Base-by-base conservation (phyloP, 2,113 vertebrate genomes). In the Gavia stellata region DNA sequence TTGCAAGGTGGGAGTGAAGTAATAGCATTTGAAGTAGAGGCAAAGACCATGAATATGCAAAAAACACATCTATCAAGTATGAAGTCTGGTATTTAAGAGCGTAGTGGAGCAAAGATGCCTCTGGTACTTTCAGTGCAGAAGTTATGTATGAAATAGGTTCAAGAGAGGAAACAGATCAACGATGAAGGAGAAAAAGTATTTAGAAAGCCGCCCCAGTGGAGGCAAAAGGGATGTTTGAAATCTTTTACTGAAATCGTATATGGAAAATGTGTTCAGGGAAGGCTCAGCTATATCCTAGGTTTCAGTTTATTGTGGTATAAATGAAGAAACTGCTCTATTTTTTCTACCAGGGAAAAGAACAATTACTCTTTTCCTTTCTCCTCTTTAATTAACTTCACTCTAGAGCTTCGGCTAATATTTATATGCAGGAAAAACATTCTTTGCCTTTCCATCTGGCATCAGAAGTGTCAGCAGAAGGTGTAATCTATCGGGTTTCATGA, bases 361-460 rank as follows among this genome's bases (percentile, higher is more conserved):
- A 90, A 74, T 81, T 18, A 38, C 17, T 74, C 14, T 86, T 93
- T 93, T 58, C 28, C 42, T 87, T 83, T 75, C 23, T 92, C 29
- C 12, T 86, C 66, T 82, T 71, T 71, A 91, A 96, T 96, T 78
- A 93, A 93, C 71, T 55, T 95, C 12, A 6, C 44, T 78, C 78
- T 29, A 63, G 61, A 88, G 63, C n/a, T 84, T 94, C 19, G 10
- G 62, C 66, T 97, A 85, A 77, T 94, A 95, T 95, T 97, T 96
- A 93, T 85, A 81, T 23, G 62, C 62, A 93, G 81, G 82, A 89
- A 92, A 88, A 96, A 62, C 31, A 55, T 66, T 94, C 77, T 92
- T 88, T 97, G 92, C 68, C 92, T 95, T 89, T 96, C 97, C 97
- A 98, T 98, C 97, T 98, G 97, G 94, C 92, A 83, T 75, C 90